Evolutionary conservation across 2,888 invertebrate genomes (phyloP), one percentile per base, ranked within the genome.

Genomic region (Hedya salicella): DNA sequence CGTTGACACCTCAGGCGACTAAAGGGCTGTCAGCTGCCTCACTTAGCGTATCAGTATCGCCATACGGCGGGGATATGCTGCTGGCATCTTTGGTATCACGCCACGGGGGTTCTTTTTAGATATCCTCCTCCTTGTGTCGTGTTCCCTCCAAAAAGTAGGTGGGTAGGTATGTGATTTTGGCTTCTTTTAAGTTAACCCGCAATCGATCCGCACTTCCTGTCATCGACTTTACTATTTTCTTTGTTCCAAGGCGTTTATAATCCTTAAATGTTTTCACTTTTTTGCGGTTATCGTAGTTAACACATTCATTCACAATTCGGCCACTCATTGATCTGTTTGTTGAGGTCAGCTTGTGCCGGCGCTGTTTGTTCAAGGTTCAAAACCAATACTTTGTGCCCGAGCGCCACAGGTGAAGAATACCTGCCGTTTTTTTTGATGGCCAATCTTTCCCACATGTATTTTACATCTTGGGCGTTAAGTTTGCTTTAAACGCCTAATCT

Each of bases 331-430:
- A 83, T 69, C 70, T 89, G 83, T 89, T 89, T 89, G 84, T 79
- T 71, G 72, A 85, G 87, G 82, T 78, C 80, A 81, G 81, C 86
- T 87, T 81, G 81, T 88, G 82, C 82, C 79, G 84, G 81, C 84
- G 81, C 76, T 88, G 77, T 87, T 86, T 86, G 80, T 73, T 71
- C 74, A 77, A 70, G 70, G 68, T 81, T 80, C 79, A 75, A 75
- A 68, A 68, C 61, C 75, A 81, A 81, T 69, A 66, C 78, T 76
- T 79, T 78, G 73, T 75, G 78, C 11, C 73, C 77, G 80, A 89
- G 90, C 90, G 90, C 90, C 89, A 88, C 89, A 90, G 89, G 88
- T 90, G 87, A 82, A 68, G 72, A 6, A 6, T 76, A 88, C 87
- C 87, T 89, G 86, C 74, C 70, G 64, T 76, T 78, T 85, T 86